Percentiles rank a stretch among this genome's conserved stretches.
phyloP scores from a whole-genome alignment of 2,113 vertebrate species.

The Dermatemys mawii region DNA sequence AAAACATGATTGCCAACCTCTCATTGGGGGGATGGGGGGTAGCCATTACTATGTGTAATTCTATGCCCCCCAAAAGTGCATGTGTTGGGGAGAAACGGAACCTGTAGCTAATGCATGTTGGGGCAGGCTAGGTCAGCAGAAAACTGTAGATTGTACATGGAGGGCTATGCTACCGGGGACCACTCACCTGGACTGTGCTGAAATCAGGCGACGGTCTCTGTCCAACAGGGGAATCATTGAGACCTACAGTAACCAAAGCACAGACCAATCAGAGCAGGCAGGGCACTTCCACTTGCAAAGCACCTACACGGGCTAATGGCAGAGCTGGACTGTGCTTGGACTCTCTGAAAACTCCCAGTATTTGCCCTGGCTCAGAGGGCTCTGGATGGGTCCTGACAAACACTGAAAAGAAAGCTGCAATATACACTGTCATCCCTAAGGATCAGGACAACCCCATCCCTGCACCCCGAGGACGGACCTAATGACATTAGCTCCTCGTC shows the following conservation, averaged over 20 bases:
- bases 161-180: neutral
- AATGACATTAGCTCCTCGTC: slow-evolving; percentile 72
- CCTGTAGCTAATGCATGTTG: neutral
- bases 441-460: fast-evolving
- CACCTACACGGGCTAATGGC: neutral
- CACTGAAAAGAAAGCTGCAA: neutral
- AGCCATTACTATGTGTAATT: neutral
- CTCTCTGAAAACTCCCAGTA: neutral
- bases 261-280: neutral
- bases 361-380: neutral
- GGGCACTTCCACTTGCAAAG: neutral
- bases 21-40: neutral
- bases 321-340: neutral
- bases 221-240: slow-evolving; percentile 18
- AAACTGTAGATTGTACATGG: neutral
- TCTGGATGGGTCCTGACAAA: fast-evolving
- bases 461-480: slow-evolving; percentile 61
- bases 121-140: neutral
- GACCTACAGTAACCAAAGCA: slow-evolving; percentile 10
- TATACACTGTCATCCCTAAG: fast-evolving
- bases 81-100: neutral
- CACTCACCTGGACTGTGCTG: slow-evolving; percentile 43
- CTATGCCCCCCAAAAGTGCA: neutral
- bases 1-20: neutral
- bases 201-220: neutral